Evolutionary conservation across 2,888 invertebrate genomes (phyloP).

Genomic region (Nematopogon swammerdamellus): DNA sequence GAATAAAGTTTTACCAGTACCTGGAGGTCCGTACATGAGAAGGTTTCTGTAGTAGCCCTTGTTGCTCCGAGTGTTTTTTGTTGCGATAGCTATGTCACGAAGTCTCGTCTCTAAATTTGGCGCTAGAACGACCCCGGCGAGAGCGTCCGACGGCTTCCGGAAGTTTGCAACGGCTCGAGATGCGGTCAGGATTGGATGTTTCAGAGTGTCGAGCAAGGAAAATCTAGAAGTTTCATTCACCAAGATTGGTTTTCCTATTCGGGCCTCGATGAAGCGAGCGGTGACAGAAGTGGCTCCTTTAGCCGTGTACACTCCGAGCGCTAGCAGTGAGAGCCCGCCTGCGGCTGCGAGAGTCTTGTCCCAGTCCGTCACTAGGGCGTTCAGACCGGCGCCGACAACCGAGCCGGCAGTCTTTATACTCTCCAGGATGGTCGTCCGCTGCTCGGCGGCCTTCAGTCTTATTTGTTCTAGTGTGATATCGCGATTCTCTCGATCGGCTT

Average conservation of each 20-base stretch:
- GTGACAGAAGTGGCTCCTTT: conserved; percentile 90
- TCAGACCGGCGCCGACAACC: conserved; percentile 89
- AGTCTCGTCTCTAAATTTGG: conserved; percentile 89
- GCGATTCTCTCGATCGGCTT: conserved; percentile 93
- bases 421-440: conserved; percentile 90
- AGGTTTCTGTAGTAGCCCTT: conserved; percentile 94
- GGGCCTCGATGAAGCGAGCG: conserved; percentile 87
- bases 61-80: conserved; percentile 94
- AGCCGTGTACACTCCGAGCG: conserved; percentile 93
- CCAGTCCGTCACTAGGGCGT: conserved; percentile 91
- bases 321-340: conserved; percentile 87
- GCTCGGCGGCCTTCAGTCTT: conserved; percentile 84
- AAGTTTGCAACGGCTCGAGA: conserved; percentile 58
- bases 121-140: conserved; percentile 89
- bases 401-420: conserved; percentile 94
- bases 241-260: conserved; percentile 87
- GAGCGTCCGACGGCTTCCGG: conserved; percentile 60
- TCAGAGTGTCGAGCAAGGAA: conserved; percentile 78
- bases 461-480: conserved; percentile 95
- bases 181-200: conserved; percentile 80
- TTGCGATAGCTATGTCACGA: conserved; percentile 96
- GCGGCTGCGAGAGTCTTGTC: conserved; percentile 92
- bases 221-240: conserved; percentile 95
- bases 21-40: conserved; percentile 97
- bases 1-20: conserved; percentile 94